phyloP scores from a whole-genome alignment of 2,797 vertebrate species.

The Melanotaenia trifasciata region DNA sequence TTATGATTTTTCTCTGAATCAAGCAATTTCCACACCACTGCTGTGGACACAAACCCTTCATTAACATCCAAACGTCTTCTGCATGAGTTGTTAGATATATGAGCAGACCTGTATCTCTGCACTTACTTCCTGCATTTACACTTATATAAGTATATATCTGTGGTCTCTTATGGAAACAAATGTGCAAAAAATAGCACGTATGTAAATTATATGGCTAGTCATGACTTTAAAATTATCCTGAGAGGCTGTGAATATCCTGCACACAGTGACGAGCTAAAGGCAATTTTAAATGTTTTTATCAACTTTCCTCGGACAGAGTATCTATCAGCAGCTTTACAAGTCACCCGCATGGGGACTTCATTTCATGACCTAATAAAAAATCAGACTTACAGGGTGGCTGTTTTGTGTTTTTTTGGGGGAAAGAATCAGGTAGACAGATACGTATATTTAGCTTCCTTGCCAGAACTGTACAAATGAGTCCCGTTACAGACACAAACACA shows the following conservation, averaged over 20 bases:
- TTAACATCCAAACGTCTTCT: neutral
- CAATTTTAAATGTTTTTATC: slow-evolving; percentile 39
- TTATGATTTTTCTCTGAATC: neutral
- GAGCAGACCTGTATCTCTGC: neutral
- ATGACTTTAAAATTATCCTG: slow-evolving; percentile 9
- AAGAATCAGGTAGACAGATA: slow-evolving; percentile 29
- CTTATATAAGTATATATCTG: neutral
- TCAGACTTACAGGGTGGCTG: slow-evolving; percentile 14
- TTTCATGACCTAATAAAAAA: slow-evolving; percentile 30
- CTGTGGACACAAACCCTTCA: neutral
- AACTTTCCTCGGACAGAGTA: slow-evolving; percentile 24
- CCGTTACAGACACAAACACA: slow-evolving; percentile 34
- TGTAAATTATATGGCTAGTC: slow-evolving; percentile 2
- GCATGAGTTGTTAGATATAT: neutral
- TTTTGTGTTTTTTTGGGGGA: slow-evolving; percentile 13
- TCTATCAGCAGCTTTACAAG: slow-evolving; percentile 43
- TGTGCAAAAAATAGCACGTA: neutral
- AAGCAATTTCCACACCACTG: neutral
- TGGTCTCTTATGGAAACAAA: neutral
- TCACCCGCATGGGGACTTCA: slow-evolving; percentile 44
- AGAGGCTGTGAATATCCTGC: slow-evolving; percentile 14
- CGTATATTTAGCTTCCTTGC: slow-evolving; percentile 31
- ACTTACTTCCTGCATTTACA: too few relatives aligned
- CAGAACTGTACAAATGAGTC: slow-evolving; percentile 42
- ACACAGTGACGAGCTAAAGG: slow-evolving; percentile 45